These are phyloP conservation scores for Pherbina coryleti DNA, from an alignment of 2,888 invertebrate genomes.

Conservation along the genomic window DNA sequence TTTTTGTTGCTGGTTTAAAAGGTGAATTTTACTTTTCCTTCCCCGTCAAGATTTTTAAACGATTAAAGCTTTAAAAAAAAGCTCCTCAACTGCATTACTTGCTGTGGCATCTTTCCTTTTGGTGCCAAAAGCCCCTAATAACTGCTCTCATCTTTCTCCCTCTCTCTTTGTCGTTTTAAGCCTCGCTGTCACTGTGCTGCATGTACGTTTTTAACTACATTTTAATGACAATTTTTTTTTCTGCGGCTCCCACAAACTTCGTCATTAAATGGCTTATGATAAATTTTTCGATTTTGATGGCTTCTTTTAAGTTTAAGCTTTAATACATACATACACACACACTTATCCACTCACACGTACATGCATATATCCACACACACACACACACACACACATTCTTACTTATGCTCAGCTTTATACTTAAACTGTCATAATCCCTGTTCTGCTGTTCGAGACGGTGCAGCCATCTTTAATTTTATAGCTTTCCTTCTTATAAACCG, in stretches of 20 bases:
- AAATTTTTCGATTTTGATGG: constrained; percentile 10
- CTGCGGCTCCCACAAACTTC: not conserved
- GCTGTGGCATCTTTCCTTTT: no score
- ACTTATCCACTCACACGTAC: not conserved
- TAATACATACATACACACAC: constrained; percentile 9
- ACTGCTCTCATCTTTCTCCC: not conserved
- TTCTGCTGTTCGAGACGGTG: not conserved
- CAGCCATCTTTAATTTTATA: not conserved
- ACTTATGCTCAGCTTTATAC: not conserved
- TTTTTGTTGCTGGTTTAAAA: no score
- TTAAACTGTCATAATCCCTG: not conserved
- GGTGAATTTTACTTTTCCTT: no score
- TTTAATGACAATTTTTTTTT: constrained; percentile 3
- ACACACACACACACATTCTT: no score
- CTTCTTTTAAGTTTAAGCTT: constrained; percentile 34
- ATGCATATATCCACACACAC: no score
- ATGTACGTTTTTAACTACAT: not conserved
- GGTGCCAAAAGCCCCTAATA: no score
- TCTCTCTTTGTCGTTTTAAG: not conserved
- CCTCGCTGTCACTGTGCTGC: not conserved
- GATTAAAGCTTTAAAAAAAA: no score
- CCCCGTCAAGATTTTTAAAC: no score
- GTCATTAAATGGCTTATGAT: not conserved
- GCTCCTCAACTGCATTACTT: no score
- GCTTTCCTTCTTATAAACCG: not conserved